These are phyloP conservation scores for Colletes collaris DNA, from an alignment of 2,888 invertebrate species.

Conservation along the genomic window DNA sequence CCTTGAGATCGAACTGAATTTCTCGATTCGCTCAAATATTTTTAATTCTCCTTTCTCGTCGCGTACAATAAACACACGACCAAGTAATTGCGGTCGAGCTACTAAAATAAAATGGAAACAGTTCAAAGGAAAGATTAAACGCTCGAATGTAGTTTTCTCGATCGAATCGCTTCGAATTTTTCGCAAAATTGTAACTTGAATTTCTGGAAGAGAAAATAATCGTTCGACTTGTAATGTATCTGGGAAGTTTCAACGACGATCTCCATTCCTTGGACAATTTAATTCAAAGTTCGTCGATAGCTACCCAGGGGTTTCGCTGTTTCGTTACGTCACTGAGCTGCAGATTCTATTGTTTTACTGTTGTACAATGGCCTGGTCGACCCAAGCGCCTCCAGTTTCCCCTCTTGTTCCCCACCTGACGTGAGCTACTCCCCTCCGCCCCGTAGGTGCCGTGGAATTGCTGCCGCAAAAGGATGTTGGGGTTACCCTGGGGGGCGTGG, in stretches of 20 bases:
- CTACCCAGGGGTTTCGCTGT: not conserved
- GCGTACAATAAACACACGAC: not conserved
- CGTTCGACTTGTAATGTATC: not conserved
- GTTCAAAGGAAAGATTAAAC: not conserved
- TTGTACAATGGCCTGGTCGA: conserved; percentile 78
- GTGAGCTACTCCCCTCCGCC: conserved; percentile 60
- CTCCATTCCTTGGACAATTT: not conserved
- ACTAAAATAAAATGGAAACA: not conserved
- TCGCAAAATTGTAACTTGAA: not conserved
- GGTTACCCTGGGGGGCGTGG: conserved; percentile 92
- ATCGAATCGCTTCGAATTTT: not conserved
- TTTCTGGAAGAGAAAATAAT: not conserved
- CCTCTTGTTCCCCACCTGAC: conserved; percentile 67
- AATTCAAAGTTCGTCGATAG: not conserved
- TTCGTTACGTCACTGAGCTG: conserved; percentile 64
- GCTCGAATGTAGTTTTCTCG: not conserved
- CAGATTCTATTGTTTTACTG: conserved; percentile 82
- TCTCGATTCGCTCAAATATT: not conserved
- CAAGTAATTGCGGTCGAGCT: too few relatives aligned
- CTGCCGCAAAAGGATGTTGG: conserved; percentile 88
- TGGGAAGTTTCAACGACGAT: not conserved
- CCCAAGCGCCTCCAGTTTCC: conserved; percentile 75
- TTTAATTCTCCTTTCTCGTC: not conserved
- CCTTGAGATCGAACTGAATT: not conserved
- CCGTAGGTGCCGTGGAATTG: conserved; percentile 76